phyloP scores from a whole-genome alignment of 2,888 invertebrate genomes.

The Elmis aenea region DNA sequence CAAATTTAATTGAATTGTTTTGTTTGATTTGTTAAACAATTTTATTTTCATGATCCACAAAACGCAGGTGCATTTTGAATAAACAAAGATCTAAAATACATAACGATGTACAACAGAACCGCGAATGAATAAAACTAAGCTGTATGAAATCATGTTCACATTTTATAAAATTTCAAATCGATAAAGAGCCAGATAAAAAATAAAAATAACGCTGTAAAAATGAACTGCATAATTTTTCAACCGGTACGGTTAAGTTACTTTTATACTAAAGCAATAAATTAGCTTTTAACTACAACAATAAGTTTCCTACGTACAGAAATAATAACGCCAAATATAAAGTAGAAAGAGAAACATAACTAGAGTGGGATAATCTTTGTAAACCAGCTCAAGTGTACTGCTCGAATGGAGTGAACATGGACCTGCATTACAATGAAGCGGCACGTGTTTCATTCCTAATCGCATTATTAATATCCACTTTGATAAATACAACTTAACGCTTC shows the following conservation, averaged over 20 bases:
- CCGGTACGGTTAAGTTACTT: conserved; percentile 7
- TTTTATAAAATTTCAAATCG: too few relatives aligned
- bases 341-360: conserved; percentile 42
- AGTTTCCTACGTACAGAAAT: conserved; percentile 35
- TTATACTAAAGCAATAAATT: conserved; percentile 23
- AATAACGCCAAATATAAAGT: conserved; percentile 36
- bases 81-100: too few relatives aligned
- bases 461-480: too few relatives aligned
- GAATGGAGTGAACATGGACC: conserved; percentile 30
- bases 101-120: too few relatives aligned
- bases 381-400: conserved; percentile 39
- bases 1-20: conserved; percentile 19
- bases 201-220: conserved; percentile 4
- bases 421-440: conserved; percentile 27
- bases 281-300: conserved; percentile 30
- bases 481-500: conserved; percentile 22
- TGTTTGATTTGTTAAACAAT: conserved; percentile 12
- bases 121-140: too few relatives aligned
- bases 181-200: too few relatives aligned
- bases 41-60: conserved; percentile 14
- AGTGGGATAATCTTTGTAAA: conserved; percentile 42
- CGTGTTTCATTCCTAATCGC: background rate
- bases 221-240: conserved; percentile 10
- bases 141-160: too few relatives aligned
- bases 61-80: too few relatives aligned